A percentile compares a stretch with the other conserved stretches of the same genome.
Evolutionary conservation across 2,797 vertebrate genomes (phyloP).

Genomic region (Arnoldichthys spilopterus): DNA sequence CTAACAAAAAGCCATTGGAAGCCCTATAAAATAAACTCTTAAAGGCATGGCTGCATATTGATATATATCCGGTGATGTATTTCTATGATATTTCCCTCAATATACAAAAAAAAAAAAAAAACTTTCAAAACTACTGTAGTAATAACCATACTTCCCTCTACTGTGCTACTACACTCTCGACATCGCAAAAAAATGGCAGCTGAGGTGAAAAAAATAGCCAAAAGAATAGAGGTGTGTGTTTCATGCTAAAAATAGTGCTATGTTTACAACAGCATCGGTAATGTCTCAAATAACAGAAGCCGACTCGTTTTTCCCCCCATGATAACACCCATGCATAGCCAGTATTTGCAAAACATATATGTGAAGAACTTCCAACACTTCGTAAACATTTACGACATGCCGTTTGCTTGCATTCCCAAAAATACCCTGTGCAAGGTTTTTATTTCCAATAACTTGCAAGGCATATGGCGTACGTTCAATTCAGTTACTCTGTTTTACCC

Average conservation of each 20-base stretch:
- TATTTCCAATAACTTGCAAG: not conserved
- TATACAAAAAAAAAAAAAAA: slow-evolving; percentile 53
- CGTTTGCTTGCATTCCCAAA: not conserved
- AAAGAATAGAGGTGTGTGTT: slow-evolving; percentile 41
- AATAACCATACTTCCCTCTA: slow-evolving; percentile 50
- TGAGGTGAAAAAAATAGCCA: slow-evolving; percentile 50
- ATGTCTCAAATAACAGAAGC: slow-evolving; percentile 35
- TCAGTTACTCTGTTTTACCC: not conserved
- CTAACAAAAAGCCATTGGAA: slow-evolving; percentile 79
- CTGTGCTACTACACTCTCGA: slow-evolving; percentile 22
- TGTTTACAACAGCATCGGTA: slow-evolving; percentile 1
- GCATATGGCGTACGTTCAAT: not conserved
- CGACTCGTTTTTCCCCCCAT: not conserved
- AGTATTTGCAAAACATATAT: not conserved
- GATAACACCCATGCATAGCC: not conserved
- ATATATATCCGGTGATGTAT: slow-evolving; percentile 60
- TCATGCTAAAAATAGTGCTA: slow-evolving; percentile 34
- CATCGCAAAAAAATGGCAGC: slow-evolving; percentile 65
- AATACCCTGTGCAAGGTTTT: not conserved
- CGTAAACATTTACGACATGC: slow-evolving; percentile 28
- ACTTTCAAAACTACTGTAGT: slow-evolving; percentile 17
- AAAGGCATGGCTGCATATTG: slow-evolving; percentile 81
- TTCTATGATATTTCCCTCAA: slow-evolving; percentile 61
- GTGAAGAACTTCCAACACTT: not conserved
- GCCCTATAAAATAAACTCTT: slow-evolving; percentile 76